Conservation (phyloP, 2,797 vertebrate genomes). For the Bradypodion pumilum region DNA sequence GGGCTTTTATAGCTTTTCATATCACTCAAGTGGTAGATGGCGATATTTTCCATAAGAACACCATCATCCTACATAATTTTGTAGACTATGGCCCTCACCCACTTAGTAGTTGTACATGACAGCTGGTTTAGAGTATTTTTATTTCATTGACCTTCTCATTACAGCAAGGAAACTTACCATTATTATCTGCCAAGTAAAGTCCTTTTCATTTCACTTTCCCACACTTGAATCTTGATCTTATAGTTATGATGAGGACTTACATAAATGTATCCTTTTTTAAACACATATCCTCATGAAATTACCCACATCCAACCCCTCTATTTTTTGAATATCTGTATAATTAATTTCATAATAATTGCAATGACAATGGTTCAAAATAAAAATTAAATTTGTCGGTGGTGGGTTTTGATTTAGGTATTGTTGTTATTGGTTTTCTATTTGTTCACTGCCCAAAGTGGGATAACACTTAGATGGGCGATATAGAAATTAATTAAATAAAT, state of each 20-base stretch:
- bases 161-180: conserved; percentile 6
- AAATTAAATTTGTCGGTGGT: too few species aligned
- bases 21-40: not conserved
- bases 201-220: conserved; percentile 27
- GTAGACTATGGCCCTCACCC: conserved; percentile 5
- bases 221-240: conserved; percentile 8
- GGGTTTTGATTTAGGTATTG: too few species aligned
- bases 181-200: not conserved
- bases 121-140: conserved; percentile 37
- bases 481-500: too few species aligned
- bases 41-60: conserved; percentile 7
- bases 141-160: conserved; percentile 31
- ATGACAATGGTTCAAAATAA: not conserved
- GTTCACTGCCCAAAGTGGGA: too few species aligned
- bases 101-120: conserved; percentile 30
- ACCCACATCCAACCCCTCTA: not conserved
- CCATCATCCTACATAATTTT: conserved; percentile 3
- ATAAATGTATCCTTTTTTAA: conserved; percentile 13
- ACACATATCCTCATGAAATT: not conserved
- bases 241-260: conserved; percentile 4
- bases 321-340: not conserved
- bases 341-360: not conserved
- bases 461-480: too few species aligned
- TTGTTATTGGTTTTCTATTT: too few species aligned
- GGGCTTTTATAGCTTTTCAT: not conserved